phyloP scores from a whole-genome alignment of 2,113 vertebrate species.

The Callaeas wilsoni region DNA sequence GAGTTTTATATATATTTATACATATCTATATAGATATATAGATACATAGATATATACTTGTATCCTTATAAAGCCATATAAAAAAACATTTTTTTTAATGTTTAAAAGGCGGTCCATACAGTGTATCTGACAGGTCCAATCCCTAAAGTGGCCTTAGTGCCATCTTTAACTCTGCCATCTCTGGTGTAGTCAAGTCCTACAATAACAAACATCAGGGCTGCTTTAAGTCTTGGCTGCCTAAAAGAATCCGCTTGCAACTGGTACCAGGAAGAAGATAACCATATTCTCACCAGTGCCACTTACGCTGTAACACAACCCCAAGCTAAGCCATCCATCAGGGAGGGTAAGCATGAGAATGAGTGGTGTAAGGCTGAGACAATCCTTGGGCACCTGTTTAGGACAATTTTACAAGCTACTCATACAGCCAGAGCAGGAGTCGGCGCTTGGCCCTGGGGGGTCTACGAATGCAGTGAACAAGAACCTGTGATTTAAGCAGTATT shows the following conservation, averaged over 20 bases:
- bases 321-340: background rate
- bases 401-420: background rate
- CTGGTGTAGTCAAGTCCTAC: background rate
- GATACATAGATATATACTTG: accelerated
- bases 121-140: background rate
- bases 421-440: background rate
- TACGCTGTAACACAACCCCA: background rate
- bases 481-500: background rate
- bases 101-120: background rate
- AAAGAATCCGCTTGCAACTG: background rate
- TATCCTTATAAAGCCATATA: background rate
- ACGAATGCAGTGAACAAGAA: background rate
- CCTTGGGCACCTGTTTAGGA: background rate
- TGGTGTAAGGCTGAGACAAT: background rate
- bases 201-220: background rate
- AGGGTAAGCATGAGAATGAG: background rate
- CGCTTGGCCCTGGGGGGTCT: background rate
- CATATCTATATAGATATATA: too few species aligned
- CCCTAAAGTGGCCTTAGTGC: background rate
- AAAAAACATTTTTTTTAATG: background rate
- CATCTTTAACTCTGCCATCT: background rate
- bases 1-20: background rate
- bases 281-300: background rate
- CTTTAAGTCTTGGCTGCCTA: background rate
- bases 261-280: background rate